Base-by-base conservation (phyloP, 1,140 invertebrate genomes). In the Oryzaephilus surinamensis region DNA sequence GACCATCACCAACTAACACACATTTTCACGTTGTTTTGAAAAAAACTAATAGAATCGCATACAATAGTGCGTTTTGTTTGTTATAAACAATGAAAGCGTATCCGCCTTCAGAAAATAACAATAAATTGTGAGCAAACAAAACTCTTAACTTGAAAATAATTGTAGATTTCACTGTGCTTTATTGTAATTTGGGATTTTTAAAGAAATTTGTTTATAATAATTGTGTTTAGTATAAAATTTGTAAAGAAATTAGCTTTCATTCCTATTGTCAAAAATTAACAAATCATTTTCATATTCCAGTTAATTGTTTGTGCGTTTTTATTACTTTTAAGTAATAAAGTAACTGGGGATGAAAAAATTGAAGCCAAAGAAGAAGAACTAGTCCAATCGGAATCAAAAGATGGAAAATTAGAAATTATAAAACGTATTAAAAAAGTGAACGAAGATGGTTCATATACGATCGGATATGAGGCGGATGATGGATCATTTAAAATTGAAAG, bases 401-500 rank as follows among this genome's bases (percentile, higher is more conserved):
- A 72, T 44, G 62, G 65, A 10, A 71, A 73, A 56, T 58, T 71
- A 27, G 72, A 74, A 57, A 75, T 75, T 31, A 67, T 75, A 2
- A 85, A 86, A 55, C 81, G 85, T 58, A 84, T 89, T 45, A 76
- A 84, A 41, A 73, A 79, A 58, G 66, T 85, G 0, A 88, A 88
- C 52, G 77, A 84, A 23, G 85, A 90, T 60, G 84, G 84, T 13
- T 82, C 81, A 0, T 89, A 87, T 51, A 87, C 84, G 0, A 85
- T 83, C 42, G 85, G 84, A 0, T 88, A 84, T 51, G 85, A 88
- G 64, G 82, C 83, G 2, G 81, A 77, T 31, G 84, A 87, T 60
- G 84, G 84, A 12, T 82, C 81, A 0, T 84, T 84, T 58, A 87
- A 86, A 64, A 81, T 87, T 38, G 85, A 89, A 63, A 88, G 81